These are phyloP conservation scores for Myiothlypis chrysogaster DNA, from an alignment of 2,797 vertebrate genomes.

Conservation along the genomic window DNA sequence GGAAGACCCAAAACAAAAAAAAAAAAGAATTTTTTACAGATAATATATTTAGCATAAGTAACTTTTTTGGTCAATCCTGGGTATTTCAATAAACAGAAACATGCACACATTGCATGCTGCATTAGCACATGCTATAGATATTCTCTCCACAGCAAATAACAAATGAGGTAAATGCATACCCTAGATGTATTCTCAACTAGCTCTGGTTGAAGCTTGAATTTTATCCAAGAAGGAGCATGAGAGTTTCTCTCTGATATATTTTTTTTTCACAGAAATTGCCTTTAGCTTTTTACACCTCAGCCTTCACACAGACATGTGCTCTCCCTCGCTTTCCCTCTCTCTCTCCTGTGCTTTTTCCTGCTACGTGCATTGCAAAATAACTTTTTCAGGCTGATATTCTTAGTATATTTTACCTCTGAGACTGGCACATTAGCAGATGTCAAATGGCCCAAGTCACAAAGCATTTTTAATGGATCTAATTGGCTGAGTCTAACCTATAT, in stretches of 20 bases:
- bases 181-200: background rate
- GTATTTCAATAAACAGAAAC: background rate
- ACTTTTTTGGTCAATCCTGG: background rate
- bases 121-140: background rate
- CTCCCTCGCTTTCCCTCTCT: background rate
- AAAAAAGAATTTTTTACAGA: background rate
- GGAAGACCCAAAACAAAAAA: background rate
- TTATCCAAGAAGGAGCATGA: background rate
- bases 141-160: background rate
- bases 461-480: background rate
- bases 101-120: background rate
- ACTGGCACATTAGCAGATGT: background rate
- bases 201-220: background rate
- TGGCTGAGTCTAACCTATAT: background rate
- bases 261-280: background rate
- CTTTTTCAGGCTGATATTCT: background rate
- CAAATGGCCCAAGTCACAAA: background rate
- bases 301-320: background rate
- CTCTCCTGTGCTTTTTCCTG: background rate
- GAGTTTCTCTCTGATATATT: background rate
- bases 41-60: background rate
- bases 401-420: background rate
- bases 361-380: accelerated
- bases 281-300: background rate
- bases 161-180: background rate